These are phyloP conservation scores for Drosophila atripex DNA, from an alignment of 2,888 invertebrate species.

Conservation along the genomic window DNA sequence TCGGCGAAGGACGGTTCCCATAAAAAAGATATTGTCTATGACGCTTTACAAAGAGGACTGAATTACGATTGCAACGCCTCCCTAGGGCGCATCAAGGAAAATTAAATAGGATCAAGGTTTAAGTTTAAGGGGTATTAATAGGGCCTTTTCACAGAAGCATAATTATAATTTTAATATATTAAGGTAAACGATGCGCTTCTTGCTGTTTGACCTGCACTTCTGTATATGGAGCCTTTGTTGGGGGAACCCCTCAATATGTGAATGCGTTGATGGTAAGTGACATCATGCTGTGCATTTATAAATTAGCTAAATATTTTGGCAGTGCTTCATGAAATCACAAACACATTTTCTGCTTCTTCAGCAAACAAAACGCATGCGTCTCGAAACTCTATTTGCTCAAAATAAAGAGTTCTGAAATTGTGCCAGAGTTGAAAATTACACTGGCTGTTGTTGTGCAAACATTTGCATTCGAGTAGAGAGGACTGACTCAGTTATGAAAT, in stretches of 20 bases:
- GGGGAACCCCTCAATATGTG: conserved; percentile 22
- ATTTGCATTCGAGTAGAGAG: conserved; percentile 21
- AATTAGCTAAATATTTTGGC: conserved; percentile 72
- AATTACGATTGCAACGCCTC: not conserved
- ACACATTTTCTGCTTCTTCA: conserved; percentile 17
- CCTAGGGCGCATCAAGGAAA: not conserved
- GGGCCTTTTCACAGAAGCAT: not conserved
- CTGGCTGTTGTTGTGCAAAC: conserved; percentile 50
- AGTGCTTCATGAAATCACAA: conserved; percentile 13
- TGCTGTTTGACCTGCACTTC: conserved; percentile 61
- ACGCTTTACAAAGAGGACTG: not conserved
- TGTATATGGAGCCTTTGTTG: conserved; percentile 38
- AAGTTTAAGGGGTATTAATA: not conserved
- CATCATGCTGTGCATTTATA: conserved; percentile 55
- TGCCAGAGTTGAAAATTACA: conserved; percentile 21
- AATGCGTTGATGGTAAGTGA: not conserved
- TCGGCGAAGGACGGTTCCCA: not conserved
- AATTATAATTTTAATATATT: conserved; percentile 1
- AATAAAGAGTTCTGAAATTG: conserved; percentile 43
- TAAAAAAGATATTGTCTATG: conserved; percentile 11
- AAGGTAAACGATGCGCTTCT: conserved; percentile 18
- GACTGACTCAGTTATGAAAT: conserved; percentile 1
- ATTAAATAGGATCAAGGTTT: not conserved
- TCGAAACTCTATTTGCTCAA: conserved; percentile 55
- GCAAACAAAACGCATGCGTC: conserved; percentile 45